A percentile compares a stretch with the other conserved stretches of the same genome.
Evolutionary conservation across 2,113 vertebrate genomes (phyloP).

Genomic region (Cochlearius cochlearius): DNA sequence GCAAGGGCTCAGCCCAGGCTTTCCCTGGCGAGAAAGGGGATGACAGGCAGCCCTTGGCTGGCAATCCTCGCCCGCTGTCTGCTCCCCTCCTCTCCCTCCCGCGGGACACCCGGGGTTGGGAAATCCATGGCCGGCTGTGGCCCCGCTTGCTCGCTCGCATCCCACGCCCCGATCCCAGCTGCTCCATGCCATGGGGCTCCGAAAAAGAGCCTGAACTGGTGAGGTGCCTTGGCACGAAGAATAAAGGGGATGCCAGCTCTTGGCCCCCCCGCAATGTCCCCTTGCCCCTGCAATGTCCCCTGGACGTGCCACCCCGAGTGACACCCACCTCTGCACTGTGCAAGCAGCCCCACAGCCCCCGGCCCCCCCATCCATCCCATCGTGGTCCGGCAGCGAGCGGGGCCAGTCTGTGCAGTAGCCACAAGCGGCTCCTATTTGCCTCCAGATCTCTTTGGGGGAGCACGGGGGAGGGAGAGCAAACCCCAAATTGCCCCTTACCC

Average conservation of each 20-base stretch:
- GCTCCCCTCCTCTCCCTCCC: neutral
- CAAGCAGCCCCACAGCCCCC: neutral
- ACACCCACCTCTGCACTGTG: neutral
- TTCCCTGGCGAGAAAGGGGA: neutral
- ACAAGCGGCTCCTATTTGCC: neutral
- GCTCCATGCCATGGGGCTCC: neutral
- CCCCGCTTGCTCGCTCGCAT: fast-evolving
- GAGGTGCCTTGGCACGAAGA: neutral
- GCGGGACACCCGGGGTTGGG: neutral
- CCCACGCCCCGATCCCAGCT: neutral
- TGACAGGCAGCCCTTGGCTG: neutral
- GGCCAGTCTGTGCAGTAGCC: neutral
- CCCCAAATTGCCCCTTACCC: neutral
- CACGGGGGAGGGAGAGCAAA: neutral
- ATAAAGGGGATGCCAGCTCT: neutral
- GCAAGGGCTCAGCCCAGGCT: neutral
- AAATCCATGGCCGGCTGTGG: neutral
- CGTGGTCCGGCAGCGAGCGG: neutral
- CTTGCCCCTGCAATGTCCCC: neutral
- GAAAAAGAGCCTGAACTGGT: neutral
- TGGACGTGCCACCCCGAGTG: neutral
- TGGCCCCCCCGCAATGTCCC: neutral
- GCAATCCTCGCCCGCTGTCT: neutral
- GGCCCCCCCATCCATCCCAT: neutral
- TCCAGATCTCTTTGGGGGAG: neutral